A percentile compares a stretch with the other conserved stretches of the same genome.
Evolutionary conservation across 2,888 invertebrate species (phyloP).

Genomic region (Agonopterix arenella): DNA sequence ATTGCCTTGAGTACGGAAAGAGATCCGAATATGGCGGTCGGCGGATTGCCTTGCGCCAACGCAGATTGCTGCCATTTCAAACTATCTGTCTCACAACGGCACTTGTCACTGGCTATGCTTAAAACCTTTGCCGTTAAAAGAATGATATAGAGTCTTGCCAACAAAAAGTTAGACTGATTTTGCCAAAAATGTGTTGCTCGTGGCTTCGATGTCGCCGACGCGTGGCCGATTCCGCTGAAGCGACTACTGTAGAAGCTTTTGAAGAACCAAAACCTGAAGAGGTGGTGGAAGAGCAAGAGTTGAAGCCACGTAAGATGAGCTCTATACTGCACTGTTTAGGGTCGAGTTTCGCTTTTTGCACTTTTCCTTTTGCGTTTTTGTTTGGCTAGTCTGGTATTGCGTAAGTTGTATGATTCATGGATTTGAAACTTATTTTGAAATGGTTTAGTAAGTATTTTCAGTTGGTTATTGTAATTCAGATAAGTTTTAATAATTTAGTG

Average conservation of each 20-base stretch:
- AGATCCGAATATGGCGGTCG: constrained; percentile 66
- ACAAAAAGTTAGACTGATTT: constrained; percentile 25
- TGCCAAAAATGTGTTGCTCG: constrained; percentile 63
- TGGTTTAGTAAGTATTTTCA: too few relatives aligned
- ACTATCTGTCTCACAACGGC: constrained; percentile 42
- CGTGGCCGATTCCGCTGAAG: constrained; percentile 51
- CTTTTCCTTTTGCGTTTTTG: constrained; percentile 26
- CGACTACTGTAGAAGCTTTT: constrained; percentile 45
- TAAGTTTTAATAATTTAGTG: too few relatives aligned
- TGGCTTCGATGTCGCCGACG: constrained; percentile 63
- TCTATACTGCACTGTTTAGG: constrained; percentile 24
- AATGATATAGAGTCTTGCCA: not conserved
- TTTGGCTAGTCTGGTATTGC: constrained; percentile 5
- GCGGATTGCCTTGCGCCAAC: constrained; percentile 67
- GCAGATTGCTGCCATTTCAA: constrained; percentile 51
- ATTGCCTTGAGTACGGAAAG: constrained; percentile 71
- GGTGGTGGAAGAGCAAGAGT: constrained; percentile 2
- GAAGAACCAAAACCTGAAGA: constrained; percentile 17
- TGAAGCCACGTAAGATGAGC: constrained; percentile 45
- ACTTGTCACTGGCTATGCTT: not conserved
- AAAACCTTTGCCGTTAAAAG: constrained; percentile 5
- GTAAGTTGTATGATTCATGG: constrained; percentile 11
- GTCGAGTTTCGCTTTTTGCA: constrained; percentile 38
- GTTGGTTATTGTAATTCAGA: too few relatives aligned
- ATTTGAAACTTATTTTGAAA: not conserved